Evolutionary conservation across 2,113 vertebrate species (phyloP), one percentile per base, ranked within the genome.

Genomic region (Genyomyrus donnyi): DNA sequence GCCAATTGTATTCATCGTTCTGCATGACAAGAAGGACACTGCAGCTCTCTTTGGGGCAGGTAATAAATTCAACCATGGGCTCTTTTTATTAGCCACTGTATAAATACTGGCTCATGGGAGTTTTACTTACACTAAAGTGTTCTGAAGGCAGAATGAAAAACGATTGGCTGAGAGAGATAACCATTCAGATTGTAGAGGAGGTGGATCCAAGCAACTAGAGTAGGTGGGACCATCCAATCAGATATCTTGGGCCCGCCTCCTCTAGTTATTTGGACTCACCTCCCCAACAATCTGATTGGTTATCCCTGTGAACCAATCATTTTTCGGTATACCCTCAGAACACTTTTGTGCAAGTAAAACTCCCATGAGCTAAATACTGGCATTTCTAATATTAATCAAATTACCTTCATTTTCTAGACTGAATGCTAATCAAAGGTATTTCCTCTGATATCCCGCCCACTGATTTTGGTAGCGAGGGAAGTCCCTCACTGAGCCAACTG

Each of bases 1-100:
- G 49, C 31, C 70, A 46, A n/a, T 89, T 77, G 88, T 89, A 66
- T 89, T 89, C 21, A 74, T 19, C 48, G 7, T 80, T 50, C 46
- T 50, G 46, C 88, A 50, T 21, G 88, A 83, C 50, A 83, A 42
- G 35, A 83, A 35, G 39, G 70, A 83, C 52, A 49, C 21, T 42
- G 88, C 35, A 89, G 88, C 48, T 89, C 8, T 83, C 66, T 80
- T 89, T 50, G 5, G 88, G 27, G 70, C 42, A 39, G 24, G 50
- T 80, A 83, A 42, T 53, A 83, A 31, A 56, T 56, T 83, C 49
- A 56, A 7, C 48, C 74, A 83, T 24, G 9, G 17, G 42, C 58
- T 88, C 10, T 52, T 13, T 35, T 77, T 89, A 45, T 83, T 42
- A 56, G 48, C 21, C 48, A 35, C 74, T 45, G 48, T 39, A 58